Evolutionary conservation across 2,797 vertebrate genomes (phyloP).

Genomic region (Rhynchotus rufescens): DNA sequence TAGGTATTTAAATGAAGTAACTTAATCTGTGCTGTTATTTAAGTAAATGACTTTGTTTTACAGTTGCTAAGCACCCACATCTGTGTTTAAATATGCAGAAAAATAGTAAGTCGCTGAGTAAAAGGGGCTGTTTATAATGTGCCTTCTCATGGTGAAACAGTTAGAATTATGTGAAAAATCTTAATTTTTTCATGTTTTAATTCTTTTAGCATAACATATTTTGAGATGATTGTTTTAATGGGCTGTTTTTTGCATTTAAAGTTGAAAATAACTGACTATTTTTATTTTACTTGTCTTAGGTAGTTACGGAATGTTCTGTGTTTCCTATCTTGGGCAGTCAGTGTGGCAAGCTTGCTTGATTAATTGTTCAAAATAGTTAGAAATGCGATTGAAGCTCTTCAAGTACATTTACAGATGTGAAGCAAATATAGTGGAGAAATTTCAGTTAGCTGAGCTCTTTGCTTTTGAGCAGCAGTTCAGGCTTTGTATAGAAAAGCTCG

Average conservation of each 20-base stretch:
- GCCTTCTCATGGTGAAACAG: background rate
- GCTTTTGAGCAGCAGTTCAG: background rate
- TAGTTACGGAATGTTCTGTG: background rate
- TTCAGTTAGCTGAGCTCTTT: background rate
- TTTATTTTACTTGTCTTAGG: background rate
- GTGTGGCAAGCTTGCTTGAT: background rate
- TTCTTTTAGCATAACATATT: background rate
- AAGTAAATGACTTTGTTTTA: background rate
- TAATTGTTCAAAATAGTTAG: background rate
- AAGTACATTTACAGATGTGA: background rate
- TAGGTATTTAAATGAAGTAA: background rate
- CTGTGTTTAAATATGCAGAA: slow-evolving; percentile 50
- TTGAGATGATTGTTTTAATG: background rate
- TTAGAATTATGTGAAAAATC: background rate
- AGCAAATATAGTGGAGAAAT: background rate
- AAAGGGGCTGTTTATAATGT: background rate
- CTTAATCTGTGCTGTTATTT: background rate
- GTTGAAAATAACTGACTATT: background rate
- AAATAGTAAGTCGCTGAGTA: background rate
- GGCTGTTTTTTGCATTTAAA: background rate
- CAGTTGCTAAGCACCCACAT: slow-evolving; percentile 21
- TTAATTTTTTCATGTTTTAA: background rate
- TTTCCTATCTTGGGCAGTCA: background rate
- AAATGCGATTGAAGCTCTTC: background rate
- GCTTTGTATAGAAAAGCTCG: background rate